Evolutionary conservation across 2,113 vertebrate genomes (phyloP).

Genomic region (Fulmarus glacialis): DNA sequence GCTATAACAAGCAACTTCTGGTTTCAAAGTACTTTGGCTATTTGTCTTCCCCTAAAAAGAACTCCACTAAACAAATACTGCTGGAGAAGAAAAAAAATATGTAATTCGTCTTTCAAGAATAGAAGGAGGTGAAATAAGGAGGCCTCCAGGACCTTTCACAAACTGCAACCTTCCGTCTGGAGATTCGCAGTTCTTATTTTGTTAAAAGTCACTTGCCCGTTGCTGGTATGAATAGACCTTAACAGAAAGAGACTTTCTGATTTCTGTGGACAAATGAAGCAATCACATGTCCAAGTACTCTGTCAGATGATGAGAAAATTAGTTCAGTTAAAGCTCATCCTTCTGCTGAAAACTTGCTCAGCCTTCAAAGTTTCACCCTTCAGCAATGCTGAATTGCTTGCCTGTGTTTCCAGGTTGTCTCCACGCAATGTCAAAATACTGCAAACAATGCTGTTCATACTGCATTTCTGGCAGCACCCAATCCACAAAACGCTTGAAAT

Average conservation of each 20-base stretch:
- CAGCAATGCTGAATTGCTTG: background rate
- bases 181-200: background rate
- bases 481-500: background rate
- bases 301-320: background rate
- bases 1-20: background rate
- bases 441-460: constrained; percentile 7
- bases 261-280: background rate
- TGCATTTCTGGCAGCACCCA: background rate
- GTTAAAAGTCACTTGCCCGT: background rate
- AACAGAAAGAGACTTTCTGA: background rate
- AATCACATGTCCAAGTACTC: background rate
- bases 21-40: background rate
- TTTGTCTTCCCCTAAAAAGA: background rate
- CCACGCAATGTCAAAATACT: constrained; percentile 20
- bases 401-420: background rate
- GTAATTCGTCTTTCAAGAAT: background rate
- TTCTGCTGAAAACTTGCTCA: background rate
- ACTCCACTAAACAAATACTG: background rate
- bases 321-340: background rate
- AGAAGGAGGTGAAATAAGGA: background rate
- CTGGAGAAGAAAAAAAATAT: background rate
- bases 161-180: background rate
- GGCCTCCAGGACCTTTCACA: background rate
- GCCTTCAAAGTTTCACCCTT: background rate
- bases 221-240: background rate